Conservation (phyloP, 2,888 invertebrate species). For the Leptinotarsa juncta region DNA sequence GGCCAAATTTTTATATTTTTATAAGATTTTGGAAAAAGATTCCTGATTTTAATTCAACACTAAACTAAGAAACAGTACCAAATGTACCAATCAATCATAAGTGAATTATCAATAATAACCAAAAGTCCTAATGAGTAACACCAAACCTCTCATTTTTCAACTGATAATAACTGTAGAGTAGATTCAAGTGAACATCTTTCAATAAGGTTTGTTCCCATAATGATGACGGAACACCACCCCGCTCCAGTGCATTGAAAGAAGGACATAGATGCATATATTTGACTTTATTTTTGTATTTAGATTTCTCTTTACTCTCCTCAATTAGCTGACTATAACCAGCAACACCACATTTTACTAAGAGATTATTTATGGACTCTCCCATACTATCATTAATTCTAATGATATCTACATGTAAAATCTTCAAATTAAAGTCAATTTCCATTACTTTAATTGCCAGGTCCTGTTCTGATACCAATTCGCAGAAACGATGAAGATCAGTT, state of each 20-base stretch:
- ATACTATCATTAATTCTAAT: not conserved
- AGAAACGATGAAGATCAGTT: conserved; percentile 28
- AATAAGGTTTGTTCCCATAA: conserved; percentile 39
- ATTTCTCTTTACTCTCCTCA: conserved; percentile 14
- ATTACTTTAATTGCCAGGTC: conserved; percentile 23
- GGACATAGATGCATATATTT: conserved; percentile 39
- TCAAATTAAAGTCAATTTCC: conserved; percentile 28
- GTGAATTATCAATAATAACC: no score
- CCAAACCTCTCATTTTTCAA: no score
- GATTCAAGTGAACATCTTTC: conserved; percentile 33
- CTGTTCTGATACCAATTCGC: conserved; percentile 23
- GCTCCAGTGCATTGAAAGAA: conserved; percentile 35
- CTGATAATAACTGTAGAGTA: conserved; percentile 32
- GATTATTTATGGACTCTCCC: conserved; percentile 17
- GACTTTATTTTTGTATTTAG: conserved; percentile 31
- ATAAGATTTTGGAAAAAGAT: no score
- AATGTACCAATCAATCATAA: no score
- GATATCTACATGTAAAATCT: conserved; percentile 32
- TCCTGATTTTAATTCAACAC: no score
- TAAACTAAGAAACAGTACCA: no score
- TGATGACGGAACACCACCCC: conserved; percentile 37
- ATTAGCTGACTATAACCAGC: conserved; percentile 20
- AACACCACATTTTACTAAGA: conserved; percentile 22
- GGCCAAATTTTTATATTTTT: no score
- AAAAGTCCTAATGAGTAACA: no score